Evolutionary conservation across 2,113 vertebrate species (phyloP).

Genomic region (Kryptolebias marmoratus): DNA sequence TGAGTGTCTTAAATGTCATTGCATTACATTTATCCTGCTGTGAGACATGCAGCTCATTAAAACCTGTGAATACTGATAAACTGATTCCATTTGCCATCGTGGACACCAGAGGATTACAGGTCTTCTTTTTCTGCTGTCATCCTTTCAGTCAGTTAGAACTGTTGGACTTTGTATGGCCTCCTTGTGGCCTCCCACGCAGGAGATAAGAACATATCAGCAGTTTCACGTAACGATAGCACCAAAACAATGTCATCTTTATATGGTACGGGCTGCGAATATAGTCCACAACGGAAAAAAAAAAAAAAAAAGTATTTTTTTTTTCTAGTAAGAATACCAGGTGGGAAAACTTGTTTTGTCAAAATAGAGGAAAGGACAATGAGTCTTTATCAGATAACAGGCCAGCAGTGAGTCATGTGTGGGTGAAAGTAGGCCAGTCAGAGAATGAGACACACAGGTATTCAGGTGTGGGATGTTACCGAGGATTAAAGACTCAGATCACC

Average conservation of each 20-base stretch:
- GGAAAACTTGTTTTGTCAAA: slow-evolving; percentile 48
- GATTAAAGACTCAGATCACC: slow-evolving; percentile 22
- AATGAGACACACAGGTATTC: slow-evolving; percentile 54
- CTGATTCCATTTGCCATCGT: slow-evolving; percentile 2
- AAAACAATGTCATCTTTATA: background rate
- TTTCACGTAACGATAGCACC: slow-evolving; percentile 48
- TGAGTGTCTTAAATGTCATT: too few species aligned
- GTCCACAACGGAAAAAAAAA: background rate
- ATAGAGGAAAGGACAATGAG: slow-evolving; percentile 51
- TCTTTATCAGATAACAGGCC: slow-evolving; percentile 62
- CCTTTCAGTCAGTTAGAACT: slow-evolving; percentile 17
- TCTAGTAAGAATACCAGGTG: slow-evolving; percentile 11
- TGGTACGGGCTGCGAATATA: background rate
- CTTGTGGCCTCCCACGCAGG: slow-evolving; percentile 62
- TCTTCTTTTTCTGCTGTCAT: slow-evolving; percentile 12
- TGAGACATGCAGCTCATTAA: too few species aligned
- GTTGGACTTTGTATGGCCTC: slow-evolving; percentile 69
- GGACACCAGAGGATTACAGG: slow-evolving; percentile 5
- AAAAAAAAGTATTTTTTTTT: background rate
- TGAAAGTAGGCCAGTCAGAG: slow-evolving; percentile 65
- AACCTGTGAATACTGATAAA: too few species aligned
- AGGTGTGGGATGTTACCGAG: slow-evolving; percentile 46
- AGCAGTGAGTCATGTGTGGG: slow-evolving; percentile 67
- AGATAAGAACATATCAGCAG: slow-evolving; percentile 56
- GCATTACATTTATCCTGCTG: too few species aligned